Base-by-base conservation (phyloP, 2,888 invertebrate genomes). In the Lacanobia wlatinum region DNA sequence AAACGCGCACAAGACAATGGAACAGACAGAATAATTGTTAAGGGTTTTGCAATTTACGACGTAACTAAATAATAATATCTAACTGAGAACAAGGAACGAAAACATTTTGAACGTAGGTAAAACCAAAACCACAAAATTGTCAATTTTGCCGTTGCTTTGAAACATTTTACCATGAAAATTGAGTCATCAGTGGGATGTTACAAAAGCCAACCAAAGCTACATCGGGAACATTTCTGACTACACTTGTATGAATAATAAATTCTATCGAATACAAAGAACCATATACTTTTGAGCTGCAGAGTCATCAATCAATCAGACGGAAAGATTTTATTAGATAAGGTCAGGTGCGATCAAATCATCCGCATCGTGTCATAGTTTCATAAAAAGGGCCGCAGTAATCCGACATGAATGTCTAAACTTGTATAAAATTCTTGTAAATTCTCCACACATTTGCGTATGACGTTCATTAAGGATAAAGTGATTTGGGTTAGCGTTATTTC, bases 401-500 rank as follows among this genome's bases (percentile, higher is more conserved):
- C 28, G 14, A 23, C 23, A 43, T 50, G 63, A 34, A 60, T 60
- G 12, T 59, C 46, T 59, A 43, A 60, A 70, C 48, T 23, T 55
- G 34, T 52, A 69, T 9, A 28, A 66, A 38, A 69, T 38, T 62
- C 43, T 38, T 50, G 23, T 16, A 48, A 7, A 71, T 58, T 71
- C 34, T 23, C 28, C 5, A 28, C 34, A 61, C 48, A 69, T 69
- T 74, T 50, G 12, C 21, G 61, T 21, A 58, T 59, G 50, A 52
- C 69, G 75, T 62, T 53, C 52, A 59, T 67, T 53, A 74, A 23
- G 50, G 61, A 68, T 61, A 50, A 74, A 68, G 61, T 75, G 61
- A 74, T 69, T 75, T 12, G 69, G 50, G 69, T 58, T 46, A 52
- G 38, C 43, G 23, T 61, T 75, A 75, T 69, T 74, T 74, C 56